Evolutionary conservation across 2,797 vertebrate species (phyloP).

Genomic region (Huso huso): DNA sequence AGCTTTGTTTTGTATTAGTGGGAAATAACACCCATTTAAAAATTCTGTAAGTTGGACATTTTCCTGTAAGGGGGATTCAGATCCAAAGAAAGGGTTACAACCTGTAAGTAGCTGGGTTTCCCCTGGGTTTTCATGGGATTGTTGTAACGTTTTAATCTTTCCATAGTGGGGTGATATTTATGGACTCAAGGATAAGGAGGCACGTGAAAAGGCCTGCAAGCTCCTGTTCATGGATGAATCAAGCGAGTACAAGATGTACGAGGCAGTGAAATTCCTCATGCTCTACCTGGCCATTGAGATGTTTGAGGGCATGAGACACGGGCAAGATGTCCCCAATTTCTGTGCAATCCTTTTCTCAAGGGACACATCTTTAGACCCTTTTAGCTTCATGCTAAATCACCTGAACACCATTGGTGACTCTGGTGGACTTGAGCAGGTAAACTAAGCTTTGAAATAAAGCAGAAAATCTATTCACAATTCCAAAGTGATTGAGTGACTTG

Average conservation of each 20-base stretch:
- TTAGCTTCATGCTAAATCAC: constrained; percentile 72
- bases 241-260: constrained; percentile 55
- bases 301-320: constrained; percentile 51
- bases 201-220: constrained; percentile 48
- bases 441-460: background rate
- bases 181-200: no score
- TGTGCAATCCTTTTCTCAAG: constrained; percentile 53
- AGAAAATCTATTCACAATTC: no score
- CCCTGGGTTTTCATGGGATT: no score
- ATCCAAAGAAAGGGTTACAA: no score
- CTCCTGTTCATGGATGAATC: constrained; percentile 53
- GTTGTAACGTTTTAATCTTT: background rate
- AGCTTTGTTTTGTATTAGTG: no score
- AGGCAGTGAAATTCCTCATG: constrained; percentile 70
- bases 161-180: constrained; percentile 8
- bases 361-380: constrained; percentile 58
- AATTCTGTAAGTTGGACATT: no score
- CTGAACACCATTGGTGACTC: constrained; percentile 59
- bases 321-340: constrained; percentile 36
- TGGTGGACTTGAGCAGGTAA: constrained; percentile 57
- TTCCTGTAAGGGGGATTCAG: no score
- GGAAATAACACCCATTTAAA: no score
- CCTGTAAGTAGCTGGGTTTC: no score
- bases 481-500: no score
- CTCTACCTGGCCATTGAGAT: constrained; percentile 58